Percentiles rank a stretch among this genome's conserved stretches.
phyloP scores from a whole-genome alignment of 1,140 invertebrate genomes.

The Aphelenchoides avenae region DNA sequence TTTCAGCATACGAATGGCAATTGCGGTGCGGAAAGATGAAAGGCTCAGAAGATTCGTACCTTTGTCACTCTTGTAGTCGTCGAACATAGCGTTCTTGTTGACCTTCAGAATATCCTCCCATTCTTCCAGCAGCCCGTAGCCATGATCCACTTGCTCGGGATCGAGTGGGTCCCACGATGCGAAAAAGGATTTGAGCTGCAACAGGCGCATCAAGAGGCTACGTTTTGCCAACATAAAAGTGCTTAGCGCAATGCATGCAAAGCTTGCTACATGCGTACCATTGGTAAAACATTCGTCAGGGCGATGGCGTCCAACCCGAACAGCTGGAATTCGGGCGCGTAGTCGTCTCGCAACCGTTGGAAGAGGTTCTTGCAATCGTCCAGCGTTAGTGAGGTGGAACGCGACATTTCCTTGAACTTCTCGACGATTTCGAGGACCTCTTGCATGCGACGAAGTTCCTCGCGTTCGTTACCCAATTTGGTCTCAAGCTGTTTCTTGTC shows the following conservation, averaged over 20 bases:
- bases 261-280: slow-evolving; percentile 15
- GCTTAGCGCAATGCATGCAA: slow-evolving; percentile 61
- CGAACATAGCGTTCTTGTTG: slow-evolving; percentile 25
- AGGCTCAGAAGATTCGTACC: too few relatives aligned
- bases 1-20: not conserved
- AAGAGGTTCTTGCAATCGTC: slow-evolving; percentile 73
- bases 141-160: slow-evolving; percentile 64
- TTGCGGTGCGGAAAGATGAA: too few relatives aligned
- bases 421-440: slow-evolving; percentile 30
- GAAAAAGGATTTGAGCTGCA: slow-evolving; percentile 58
- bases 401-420: slow-evolving; percentile 12
- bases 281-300: slow-evolving; percentile 62
- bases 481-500: slow-evolving; percentile 68
- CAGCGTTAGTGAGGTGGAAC: slow-evolving; percentile 59
- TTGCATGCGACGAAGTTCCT: slow-evolving; percentile 26
- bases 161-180: slow-evolving; percentile 72
- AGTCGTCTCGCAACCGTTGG: slow-evolving; percentile 68
- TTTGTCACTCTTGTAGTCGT: slow-evolving; percentile 27
- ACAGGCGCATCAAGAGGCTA: too few relatives aligned
- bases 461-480: slow-evolving; percentile 10
- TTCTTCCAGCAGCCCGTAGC: slow-evolving; percentile 68
- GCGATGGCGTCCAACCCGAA: slow-evolving; percentile 63
- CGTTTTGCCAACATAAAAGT: slow-evolving; percentile 11
- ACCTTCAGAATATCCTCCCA: slow-evolving; percentile 69
- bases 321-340: slow-evolving; percentile 63